A percentile compares a stretch with the other conserved stretches of the same genome.
These are phyloP conservation scores for Ferrisia virgata DNA, from an alignment of 2,888 invertebrate genomes.

Conservation along the genomic window DNA sequence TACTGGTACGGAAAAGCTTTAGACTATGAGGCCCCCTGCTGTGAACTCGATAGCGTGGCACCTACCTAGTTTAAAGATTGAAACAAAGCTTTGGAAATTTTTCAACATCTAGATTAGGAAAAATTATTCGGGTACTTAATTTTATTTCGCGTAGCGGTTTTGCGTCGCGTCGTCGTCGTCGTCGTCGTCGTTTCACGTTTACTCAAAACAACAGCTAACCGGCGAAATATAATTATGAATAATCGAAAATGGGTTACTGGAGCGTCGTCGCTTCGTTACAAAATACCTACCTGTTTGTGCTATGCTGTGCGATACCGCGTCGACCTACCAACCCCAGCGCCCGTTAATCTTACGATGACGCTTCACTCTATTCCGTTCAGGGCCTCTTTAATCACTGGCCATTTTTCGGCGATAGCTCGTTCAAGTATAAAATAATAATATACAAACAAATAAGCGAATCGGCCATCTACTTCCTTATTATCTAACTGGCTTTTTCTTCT, in stretches of 20 bases:
- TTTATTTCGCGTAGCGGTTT: not conserved
- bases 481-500: no score
- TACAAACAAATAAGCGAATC: not conserved
- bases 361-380: not conserved
- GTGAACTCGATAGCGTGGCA: not conserved
- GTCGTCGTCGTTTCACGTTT: not conserved
- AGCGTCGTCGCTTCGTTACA: not conserved
- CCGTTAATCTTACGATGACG: not conserved
- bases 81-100: not conserved
- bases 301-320: no score
- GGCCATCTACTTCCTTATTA: not conserved
- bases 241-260: not conserved
- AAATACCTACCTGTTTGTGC: not conserved
- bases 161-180: not conserved
- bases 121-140: not conserved
- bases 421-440: no score
- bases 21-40: not conserved
- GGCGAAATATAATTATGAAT: slow-evolving; percentile 17
- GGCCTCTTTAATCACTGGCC: not conserved
- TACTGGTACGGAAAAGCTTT: not conserved
- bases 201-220: not conserved
- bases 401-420: not conserved
- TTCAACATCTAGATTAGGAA: slow-evolving; percentile 5
- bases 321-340: no score
- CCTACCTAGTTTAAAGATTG: no score